These are phyloP conservation scores for Danio tinwini DNA, from an alignment of 2,797 vertebrate genomes.

Conservation along the genomic window DNA sequence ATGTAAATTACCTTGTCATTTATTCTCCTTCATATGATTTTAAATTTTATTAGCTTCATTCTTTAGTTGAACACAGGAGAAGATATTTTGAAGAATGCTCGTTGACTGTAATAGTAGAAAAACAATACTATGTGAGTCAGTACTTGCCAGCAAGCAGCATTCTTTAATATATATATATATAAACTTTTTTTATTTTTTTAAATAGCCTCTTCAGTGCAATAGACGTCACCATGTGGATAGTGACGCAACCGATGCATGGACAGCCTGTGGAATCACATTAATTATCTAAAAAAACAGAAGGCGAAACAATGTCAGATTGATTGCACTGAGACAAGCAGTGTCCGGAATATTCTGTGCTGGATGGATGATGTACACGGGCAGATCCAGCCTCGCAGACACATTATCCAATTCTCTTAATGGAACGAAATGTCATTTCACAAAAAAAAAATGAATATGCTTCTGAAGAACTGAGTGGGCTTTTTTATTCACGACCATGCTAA, in stretches of 20 bases:
- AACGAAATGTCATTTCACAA: neutral
- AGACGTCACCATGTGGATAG: neutral
- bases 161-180: no score
- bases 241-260: neutral
- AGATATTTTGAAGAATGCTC: no score
- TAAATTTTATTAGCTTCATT: no score
- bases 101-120: no score
- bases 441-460: neutral
- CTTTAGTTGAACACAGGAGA: no score
- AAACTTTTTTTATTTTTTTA: no score
- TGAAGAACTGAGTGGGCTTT: neutral
- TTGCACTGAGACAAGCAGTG: neutral
- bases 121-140: no score
- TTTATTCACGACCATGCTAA: neutral
- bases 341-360: neutral
- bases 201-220: neutral
- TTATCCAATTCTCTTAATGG: conserved; percentile 18
- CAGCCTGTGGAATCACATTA: neutral
- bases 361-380: conserved; percentile 14
- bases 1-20: no score
- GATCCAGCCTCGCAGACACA: neutral
- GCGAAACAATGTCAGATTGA: conserved; percentile 10
- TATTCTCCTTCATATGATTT: no score
- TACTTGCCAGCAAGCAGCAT: no score
- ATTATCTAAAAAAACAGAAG: neutral